Evolutionary conservation across 1,140 invertebrate genomes (phyloP).

Genomic region (Atta texana): DNA sequence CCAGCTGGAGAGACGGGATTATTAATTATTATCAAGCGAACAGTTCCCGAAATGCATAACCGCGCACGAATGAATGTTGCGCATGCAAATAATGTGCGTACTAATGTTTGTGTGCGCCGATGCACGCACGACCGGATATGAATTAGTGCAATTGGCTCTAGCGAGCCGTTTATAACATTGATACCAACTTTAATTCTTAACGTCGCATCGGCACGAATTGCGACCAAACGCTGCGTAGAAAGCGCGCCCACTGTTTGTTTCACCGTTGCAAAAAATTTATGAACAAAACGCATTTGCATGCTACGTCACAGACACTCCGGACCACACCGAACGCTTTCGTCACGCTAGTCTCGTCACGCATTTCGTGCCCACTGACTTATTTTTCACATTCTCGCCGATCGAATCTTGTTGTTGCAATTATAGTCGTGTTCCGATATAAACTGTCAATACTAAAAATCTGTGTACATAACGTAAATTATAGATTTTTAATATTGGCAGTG

Average conservation of each 20-base stretch:
- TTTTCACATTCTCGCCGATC: slow-evolving; percentile 38
- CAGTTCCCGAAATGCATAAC: slow-evolving; percentile 38
- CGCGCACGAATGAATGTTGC: slow-evolving; percentile 59
- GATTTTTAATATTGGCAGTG: too few species aligned
- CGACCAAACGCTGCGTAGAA: not conserved
- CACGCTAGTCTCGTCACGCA: slow-evolving; percentile 49
- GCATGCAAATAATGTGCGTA: not conserved
- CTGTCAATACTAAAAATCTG: too few species aligned
- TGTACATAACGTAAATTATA: too few species aligned
- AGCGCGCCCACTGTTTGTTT: not conserved
- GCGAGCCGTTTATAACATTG: slow-evolving; percentile 30
- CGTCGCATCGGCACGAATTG: slow-evolving; percentile 38
- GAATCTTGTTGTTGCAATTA: slow-evolving; percentile 3
- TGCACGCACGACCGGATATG: slow-evolving; percentile 28
- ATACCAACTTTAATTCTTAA: slow-evolving; percentile 63
- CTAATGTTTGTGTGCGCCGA: not conserved
- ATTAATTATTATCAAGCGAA: slow-evolving; percentile 72
- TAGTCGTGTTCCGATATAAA: too few species aligned
- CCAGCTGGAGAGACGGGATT: slow-evolving; percentile 33
- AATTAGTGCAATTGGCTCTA: slow-evolving; percentile 58
- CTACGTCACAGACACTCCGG: slow-evolving; percentile 24
- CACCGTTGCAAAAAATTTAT: slow-evolving; percentile 45
- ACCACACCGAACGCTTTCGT: slow-evolving; percentile 36
- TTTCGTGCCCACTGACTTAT: slow-evolving; percentile 30
- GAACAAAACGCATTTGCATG: slow-evolving; percentile 54